These are phyloP conservation scores for Antheraea pernyi DNA, from an alignment of 1,140 invertebrate genomes.

Conservation along the genomic window DNA sequence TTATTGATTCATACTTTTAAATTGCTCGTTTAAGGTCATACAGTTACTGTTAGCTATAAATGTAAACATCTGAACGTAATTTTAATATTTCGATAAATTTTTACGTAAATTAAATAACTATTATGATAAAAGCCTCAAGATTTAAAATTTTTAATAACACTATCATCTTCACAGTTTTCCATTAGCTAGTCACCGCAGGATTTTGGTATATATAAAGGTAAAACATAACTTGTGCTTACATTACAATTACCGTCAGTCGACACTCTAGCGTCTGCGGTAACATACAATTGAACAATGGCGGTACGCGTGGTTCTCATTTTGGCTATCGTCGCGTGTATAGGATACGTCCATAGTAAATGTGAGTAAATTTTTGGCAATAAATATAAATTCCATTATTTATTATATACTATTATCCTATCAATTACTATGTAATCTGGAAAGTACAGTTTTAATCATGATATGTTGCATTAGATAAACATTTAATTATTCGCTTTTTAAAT, in stretches of 20 bases:
- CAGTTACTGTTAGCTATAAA: too few relatives aligned
- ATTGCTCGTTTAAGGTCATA: too few relatives aligned
- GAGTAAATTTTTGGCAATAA: neutral
- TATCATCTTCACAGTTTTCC: neutral
- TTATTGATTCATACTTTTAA: too few relatives aligned
- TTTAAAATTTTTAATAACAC: neutral
- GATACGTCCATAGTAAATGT: constrained; percentile 2
- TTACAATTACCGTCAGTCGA: constrained; percentile 4
- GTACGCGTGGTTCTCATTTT: constrained; percentile 8
- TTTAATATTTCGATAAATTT: too few relatives aligned
- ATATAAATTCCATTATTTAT: too few relatives aligned
- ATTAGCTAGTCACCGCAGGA: neutral
- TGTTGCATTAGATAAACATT: too few relatives aligned
- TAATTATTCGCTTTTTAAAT: too few relatives aligned
- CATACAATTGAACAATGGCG: constrained; percentile 13
- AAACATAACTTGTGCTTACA: constrained; percentile 4
- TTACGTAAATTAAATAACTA: too few relatives aligned
- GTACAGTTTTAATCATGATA: too few relatives aligned
- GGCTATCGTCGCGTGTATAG: neutral
- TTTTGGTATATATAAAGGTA: constrained; percentile 10
- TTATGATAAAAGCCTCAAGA: neutral
- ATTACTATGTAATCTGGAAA: too few relatives aligned
- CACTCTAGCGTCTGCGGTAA: neutral
- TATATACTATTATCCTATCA: too few relatives aligned
- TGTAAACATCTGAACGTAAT: too few relatives aligned